Evolutionary conservation across 1,140 invertebrate genomes (phyloP).

Genomic region (Druon quercuslanigerum): DNA sequence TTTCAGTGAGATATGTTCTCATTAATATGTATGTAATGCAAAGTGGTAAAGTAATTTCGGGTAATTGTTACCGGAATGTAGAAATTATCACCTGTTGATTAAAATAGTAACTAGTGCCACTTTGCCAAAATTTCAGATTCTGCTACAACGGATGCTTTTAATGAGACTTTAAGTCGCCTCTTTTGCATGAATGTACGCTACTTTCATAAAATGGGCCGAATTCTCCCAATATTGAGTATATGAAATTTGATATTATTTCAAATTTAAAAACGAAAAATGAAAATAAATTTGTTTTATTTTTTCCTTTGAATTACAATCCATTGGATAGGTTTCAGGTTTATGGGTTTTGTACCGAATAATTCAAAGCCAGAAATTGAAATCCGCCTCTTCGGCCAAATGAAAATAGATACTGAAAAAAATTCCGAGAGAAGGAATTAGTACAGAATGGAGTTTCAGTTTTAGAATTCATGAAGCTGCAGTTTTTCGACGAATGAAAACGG

Average conservation of each 20-base stretch:
- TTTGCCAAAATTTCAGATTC: slow-evolving; percentile 18
- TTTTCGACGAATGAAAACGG: background rate
- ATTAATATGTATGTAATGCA: slow-evolving; percentile 4
- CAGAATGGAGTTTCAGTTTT: background rate
- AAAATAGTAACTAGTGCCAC: background rate
- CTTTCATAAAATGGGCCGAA: background rate
- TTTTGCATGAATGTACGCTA: background rate
- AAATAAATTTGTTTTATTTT: background rate
- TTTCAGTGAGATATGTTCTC: background rate
- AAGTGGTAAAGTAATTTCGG: background rate
- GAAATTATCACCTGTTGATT: slow-evolving; percentile 20
- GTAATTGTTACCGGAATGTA: background rate
- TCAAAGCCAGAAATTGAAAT: background rate
- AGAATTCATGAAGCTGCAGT: background rate
- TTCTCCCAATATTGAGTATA: background rate
- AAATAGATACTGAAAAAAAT: background rate
- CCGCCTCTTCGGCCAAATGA: background rate
- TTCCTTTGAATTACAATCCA: background rate
- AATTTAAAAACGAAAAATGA: background rate
- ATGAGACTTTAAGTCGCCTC: background rate
- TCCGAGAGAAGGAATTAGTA: background rate
- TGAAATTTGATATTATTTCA: background rate
- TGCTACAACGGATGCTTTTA: slow-evolving; percentile 8
- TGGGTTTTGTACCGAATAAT: background rate
- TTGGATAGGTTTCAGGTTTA: background rate